Evolutionary conservation across 1,140 invertebrate species (phyloP).

Genomic region (Euura saliciscinereae): DNA sequence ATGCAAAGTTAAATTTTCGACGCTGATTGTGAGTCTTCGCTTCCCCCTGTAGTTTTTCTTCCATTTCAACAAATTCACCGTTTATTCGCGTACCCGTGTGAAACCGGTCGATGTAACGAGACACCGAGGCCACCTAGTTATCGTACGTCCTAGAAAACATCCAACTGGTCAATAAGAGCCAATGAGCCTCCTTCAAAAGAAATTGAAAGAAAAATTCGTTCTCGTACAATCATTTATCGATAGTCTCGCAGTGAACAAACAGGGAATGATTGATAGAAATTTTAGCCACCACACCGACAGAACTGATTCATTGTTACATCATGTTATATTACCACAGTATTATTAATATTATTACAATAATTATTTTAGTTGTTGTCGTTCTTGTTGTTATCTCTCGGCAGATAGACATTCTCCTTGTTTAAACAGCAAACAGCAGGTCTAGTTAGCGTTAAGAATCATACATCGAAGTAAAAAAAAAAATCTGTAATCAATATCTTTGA

Average conservation of each 20-base stretch:
- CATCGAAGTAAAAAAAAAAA: too few relatives aligned
- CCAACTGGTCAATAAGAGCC: neutral
- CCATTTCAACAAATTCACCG: too few relatives aligned
- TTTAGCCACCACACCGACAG: neutral
- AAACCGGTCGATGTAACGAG: neutral
- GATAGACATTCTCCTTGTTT: neutral
- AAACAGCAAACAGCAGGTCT: too few relatives aligned
- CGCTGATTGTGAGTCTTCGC: constrained; percentile 22
- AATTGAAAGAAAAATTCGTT: too few relatives aligned
- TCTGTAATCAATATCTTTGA: neutral
- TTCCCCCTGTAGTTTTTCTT: too few relatives aligned
- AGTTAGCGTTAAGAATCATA: too few relatives aligned
- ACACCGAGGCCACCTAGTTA: constrained; percentile 9
- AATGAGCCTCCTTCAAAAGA: too few relatives aligned
- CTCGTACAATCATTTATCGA: too few relatives aligned
- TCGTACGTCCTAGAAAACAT: neutral
- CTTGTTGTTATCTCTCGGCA: neutral
- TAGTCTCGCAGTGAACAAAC: too few relatives aligned
- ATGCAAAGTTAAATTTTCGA: constrained; percentile 39
- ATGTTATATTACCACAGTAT: neutral
- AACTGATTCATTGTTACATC: neutral
- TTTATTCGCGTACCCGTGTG: too few relatives aligned
- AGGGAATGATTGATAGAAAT: neutral
- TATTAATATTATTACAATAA: constrained; percentile 2
- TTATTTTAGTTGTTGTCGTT: neutral